Conservation (phyloP, 2,797 vertebrate genomes). For the Bradypodion pumilum region DNA sequence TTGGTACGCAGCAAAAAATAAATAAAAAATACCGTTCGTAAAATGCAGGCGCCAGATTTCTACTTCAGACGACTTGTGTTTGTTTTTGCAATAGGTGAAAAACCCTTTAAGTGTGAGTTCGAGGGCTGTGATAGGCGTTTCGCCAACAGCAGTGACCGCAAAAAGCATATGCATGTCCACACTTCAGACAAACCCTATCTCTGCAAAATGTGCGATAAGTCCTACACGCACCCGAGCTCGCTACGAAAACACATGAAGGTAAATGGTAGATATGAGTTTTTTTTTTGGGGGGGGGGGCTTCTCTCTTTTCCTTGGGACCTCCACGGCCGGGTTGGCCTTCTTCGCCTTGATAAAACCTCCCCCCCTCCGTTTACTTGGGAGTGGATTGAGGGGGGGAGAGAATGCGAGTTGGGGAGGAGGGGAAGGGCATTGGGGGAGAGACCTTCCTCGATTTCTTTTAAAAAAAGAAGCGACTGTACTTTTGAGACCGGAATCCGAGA, state of each 20-base stretch:
- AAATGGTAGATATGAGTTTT: slow-evolving; percentile 59
- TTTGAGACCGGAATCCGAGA: background rate
- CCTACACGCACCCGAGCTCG: slow-evolving; percentile 98
- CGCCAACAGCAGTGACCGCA: slow-evolving; percentile 99
- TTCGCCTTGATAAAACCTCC: background rate
- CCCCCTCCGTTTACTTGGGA: background rate
- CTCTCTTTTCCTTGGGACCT: background rate
- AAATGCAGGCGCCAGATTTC: slow-evolving; percentile 17
- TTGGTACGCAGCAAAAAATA: slow-evolving; percentile 49
- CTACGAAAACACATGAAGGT: slow-evolving; percentile 99
- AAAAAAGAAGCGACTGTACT: background rate
- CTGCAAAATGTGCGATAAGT: slow-evolving; percentile 99
- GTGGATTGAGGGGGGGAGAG: no score
- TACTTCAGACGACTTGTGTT: slow-evolving; percentile 52
- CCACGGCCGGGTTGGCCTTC: background rate
- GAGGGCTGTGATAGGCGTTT: slow-evolving; percentile 98
- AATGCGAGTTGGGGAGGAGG: background rate
- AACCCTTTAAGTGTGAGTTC: slow-evolving; percentile 99
- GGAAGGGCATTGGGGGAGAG: background rate
- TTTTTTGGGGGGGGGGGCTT: no score
- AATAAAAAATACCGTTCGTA: slow-evolving; percentile 25
- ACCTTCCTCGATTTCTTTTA: background rate
- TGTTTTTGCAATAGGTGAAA: slow-evolving; percentile 86
- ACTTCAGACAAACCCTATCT: slow-evolving; percentile 99
- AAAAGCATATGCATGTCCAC: slow-evolving; percentile 99